Evolutionary conservation across 2,888 invertebrate genomes (phyloP).

Genomic region (Agonum fuliginosum): DNA sequence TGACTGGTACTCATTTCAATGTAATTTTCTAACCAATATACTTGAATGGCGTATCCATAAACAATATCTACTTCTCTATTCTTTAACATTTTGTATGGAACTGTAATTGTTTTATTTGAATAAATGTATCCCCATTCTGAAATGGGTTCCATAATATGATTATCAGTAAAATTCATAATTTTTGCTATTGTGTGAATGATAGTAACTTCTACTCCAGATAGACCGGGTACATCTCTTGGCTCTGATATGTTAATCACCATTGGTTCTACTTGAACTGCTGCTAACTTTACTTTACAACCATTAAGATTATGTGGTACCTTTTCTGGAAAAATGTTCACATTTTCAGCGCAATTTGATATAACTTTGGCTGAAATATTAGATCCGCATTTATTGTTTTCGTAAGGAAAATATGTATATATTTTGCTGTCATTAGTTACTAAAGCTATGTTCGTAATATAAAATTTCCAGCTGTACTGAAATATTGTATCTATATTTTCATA

Average conservation of each 20-base stretch:
- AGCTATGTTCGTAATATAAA: conserved; percentile 6
- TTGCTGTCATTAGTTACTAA: not conserved
- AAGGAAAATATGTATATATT: conserved; percentile 21
- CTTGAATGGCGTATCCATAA: not conserved
- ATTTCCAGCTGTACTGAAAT: conserved; percentile 14
- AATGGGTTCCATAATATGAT: not conserved
- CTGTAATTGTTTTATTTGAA: not conserved
- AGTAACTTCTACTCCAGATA: conserved; percentile 21
- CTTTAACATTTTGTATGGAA: not conserved
- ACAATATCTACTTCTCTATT: not conserved
- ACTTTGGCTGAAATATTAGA: not conserved
- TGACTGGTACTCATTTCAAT: conserved; percentile 11
- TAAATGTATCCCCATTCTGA: not conserved
- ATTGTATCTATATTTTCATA: not conserved
- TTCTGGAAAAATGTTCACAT: not conserved
- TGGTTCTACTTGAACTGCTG: not conserved
- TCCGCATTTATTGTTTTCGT: conserved; percentile 7
- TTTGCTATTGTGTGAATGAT: conserved; percentile 10
- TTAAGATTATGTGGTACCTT: conserved; percentile 11
- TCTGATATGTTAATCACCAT: not conserved
- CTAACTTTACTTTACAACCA: conserved; percentile 6
- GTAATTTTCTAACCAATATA: not conserved
- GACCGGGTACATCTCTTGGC: not conserved
- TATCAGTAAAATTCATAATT: conserved; percentile 11
- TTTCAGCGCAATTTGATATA: not conserved